phyloP scores from a whole-genome alignment of 64 coral and sea anemone species.

The Pocillopora damicornis region DNA sequence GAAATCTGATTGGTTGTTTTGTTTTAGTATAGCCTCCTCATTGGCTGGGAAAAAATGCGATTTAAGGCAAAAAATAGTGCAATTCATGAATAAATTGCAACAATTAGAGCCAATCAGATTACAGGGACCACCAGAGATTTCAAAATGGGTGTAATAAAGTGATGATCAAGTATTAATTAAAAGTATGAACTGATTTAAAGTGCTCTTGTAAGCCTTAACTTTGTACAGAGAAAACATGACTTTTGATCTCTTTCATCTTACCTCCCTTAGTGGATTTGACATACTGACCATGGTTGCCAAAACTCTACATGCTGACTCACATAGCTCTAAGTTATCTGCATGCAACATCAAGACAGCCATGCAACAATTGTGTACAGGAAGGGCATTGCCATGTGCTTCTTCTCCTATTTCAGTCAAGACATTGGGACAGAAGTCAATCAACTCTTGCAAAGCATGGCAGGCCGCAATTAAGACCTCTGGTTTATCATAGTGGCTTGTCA shows the following conservation, averaged over 20 bases:
- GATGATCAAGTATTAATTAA: too few relatives aligned
- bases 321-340: slow-evolving; percentile 47
- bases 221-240: too few relatives aligned
- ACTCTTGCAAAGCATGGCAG: slow-evolving; percentile 42
- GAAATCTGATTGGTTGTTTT: too few relatives aligned
- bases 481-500: slow-evolving; percentile 81
- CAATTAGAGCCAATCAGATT: too few relatives aligned
- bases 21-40: too few relatives aligned
- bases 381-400: slow-evolving; percentile 4
- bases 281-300: slow-evolving; percentile 43
- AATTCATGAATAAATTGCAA: too few relatives aligned
- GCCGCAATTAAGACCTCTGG: slow-evolving; percentile 42
- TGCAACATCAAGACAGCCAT: slow-evolving; percentile 79
- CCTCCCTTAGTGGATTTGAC: slow-evolving; percentile 55
- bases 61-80: too few relatives aligned
- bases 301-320: slow-evolving; percentile 41
- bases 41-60: too few relatives aligned
- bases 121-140: too few relatives aligned
- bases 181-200: too few relatives aligned
- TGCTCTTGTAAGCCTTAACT: too few relatives aligned
- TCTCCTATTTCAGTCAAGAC: slow-evolving; percentile 50
- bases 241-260: background rate
- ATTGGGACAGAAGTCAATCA: slow-evolving; percentile 51
- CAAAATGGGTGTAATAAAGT: too few relatives aligned
- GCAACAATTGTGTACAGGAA: slow-evolving; percentile 67